Evolutionary conservation across 2,888 invertebrate genomes (phyloP), one percentile per base, ranked within the genome.

Genomic region (Caenorhabditis becei): DNA sequence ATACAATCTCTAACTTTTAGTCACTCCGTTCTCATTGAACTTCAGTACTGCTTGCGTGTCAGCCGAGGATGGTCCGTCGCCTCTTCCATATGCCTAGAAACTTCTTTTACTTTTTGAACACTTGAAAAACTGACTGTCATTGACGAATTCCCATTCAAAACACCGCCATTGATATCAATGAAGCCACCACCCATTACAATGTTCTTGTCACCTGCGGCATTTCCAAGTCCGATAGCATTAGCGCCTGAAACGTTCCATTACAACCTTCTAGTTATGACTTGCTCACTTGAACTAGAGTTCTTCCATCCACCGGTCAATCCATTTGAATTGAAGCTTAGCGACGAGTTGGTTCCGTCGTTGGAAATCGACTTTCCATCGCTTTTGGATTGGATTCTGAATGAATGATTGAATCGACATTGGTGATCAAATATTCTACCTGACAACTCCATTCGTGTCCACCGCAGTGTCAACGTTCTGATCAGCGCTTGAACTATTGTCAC

Each of bases 401-500:
- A 26, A 2, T 41, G 26, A 11, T 32, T 24, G 32, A 32, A 7
- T 41, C n/a, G 7, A 35, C 35, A 16, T 20, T 58, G 18, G 11
- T 23, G 35, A 49, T 28, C 14, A 16, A 37, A 16, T 44, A 28
- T 18, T 28, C 0, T 14, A 63, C 72, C 49, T 67, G 32, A 84
- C 77, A n/a, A 79, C 54, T 58, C 87, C 87, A 65, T 82, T 74
- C 16, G 80, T 23, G 49, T 81, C 79, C 59, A 85, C 80, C n/a
- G 78, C 72, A 1, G 84, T 86, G 58, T 87, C 79, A 23, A 87
- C 79, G 18, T 58, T 77, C 20, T 86, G 83, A 14, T 82, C 78
- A 0, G 83, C 85, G n/a, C 77, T 74, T 0, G 85, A 86, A 47
- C 82, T 83, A 54, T 83, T 58, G 32, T 72, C 83, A 28, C 79